phyloP scores from a whole-genome alignment of 1,140 invertebrate genomes.

The Cepaea nemoralis region DNA sequence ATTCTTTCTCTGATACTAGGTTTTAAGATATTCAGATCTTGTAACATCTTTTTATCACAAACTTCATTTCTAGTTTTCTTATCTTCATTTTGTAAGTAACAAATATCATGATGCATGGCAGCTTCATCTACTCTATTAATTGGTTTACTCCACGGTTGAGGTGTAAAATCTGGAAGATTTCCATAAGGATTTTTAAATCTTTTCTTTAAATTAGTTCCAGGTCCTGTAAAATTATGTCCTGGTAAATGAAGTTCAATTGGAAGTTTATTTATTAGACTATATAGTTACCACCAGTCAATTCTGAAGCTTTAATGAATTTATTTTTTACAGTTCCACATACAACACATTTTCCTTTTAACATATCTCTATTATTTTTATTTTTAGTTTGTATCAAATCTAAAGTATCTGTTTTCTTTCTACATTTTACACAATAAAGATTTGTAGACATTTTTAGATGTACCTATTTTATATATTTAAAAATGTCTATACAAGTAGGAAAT shows the following conservation, averaged over 20 bases:
- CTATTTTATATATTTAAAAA: too few relatives aligned
- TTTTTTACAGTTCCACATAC: too few relatives aligned
- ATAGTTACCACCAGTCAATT: background rate
- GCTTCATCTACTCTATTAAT: slow-evolving; percentile 9
- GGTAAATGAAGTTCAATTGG: slow-evolving; percentile 1
- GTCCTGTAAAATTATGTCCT: background rate
- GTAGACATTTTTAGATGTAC: too few relatives aligned
- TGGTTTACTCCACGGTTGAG: background rate
- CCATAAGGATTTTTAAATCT: background rate
- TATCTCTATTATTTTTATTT: too few relatives aligned
- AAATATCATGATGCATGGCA: background rate
- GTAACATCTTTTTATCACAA: slow-evolving; percentile 9
- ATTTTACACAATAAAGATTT: too few relatives aligned
- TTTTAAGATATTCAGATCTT: slow-evolving; percentile 1
- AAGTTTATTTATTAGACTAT: background rate
- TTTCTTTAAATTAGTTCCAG: slow-evolving; percentile 8
- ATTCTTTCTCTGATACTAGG: background rate
- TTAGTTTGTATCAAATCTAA: too few relatives aligned
- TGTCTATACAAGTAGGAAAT: too few relatives aligned
- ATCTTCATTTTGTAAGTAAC: slow-evolving; percentile 13
- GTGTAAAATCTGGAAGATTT: background rate
- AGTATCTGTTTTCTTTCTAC: too few relatives aligned
- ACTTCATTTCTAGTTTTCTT: slow-evolving; percentile 4
- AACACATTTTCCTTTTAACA: too few relatives aligned
- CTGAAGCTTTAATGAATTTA: too few relatives aligned